These are phyloP conservation scores for Semnornis frantzii DNA, from an alignment of 2,113 vertebrate species.

Conservation along the genomic window DNA sequence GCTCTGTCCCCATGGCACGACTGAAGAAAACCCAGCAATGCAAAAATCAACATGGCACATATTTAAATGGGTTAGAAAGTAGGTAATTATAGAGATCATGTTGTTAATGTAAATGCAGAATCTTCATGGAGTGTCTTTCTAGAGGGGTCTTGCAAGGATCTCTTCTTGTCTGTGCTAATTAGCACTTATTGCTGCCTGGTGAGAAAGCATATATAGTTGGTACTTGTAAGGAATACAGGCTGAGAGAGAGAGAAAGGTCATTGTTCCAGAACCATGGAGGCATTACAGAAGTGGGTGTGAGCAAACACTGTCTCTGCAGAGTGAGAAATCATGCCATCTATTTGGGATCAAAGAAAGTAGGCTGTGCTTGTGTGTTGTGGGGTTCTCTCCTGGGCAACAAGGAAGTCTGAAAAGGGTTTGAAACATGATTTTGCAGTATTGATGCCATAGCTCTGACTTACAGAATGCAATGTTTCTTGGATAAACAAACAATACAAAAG, in stretches of 20 bases:
- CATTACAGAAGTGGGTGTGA: not conserved
- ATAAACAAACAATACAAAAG: not conserved
- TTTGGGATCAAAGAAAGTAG: not conserved
- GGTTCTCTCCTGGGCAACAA: not conserved
- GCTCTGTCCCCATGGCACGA: not conserved
- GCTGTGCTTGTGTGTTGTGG: not conserved
- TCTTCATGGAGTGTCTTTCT: constrained; percentile 17
- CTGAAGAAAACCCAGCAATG: not conserved
- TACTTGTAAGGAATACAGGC: not conserved
- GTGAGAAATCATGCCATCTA: not conserved
- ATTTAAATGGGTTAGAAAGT: constrained; percentile 55
- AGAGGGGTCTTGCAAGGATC: constrained; percentile 21
- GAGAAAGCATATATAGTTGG: not conserved
- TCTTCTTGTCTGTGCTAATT: constrained; percentile 32
- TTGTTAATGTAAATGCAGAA: constrained; percentile 39
- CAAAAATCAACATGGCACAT: constrained; percentile 41
- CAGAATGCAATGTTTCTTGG: not conserved
- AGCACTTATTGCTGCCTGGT: constrained; percentile 36
- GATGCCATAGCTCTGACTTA: not conserved
- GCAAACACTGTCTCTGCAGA: not conserved
- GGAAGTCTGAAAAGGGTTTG: not conserved
- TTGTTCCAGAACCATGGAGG: not conserved
- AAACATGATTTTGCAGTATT: not conserved
- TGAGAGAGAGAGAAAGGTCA: not conserved
- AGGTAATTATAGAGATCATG: constrained; percentile 22